Evolutionary conservation across 2,888 invertebrate species (phyloP), one percentile per base, ranked within the genome.

Genomic region (Pterostichus niger): DNA sequence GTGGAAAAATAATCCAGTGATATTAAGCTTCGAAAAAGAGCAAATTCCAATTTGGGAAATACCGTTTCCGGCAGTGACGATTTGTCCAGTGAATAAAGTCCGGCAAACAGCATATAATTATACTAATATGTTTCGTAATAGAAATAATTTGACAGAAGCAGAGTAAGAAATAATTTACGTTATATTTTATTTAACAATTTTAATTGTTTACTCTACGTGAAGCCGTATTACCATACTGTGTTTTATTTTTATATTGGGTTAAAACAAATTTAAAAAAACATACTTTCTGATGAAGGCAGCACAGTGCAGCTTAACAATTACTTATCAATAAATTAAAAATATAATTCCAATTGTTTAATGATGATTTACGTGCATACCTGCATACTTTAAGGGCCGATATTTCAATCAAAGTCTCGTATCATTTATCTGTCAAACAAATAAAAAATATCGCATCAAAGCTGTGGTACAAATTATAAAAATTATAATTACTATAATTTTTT

Each of bases 21-120:
- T 95, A 86, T 95, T 95, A 10, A 94, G 94, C 87, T 95, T 95
- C 87, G 94, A 94, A 0, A 94, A 94, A 88, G 94, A 93, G 83
- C 93, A 94, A 0, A 95, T 94, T 7, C 93, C 93, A 0, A 92
- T 94, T 61, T 93, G 93, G 93, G 91, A 93, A 89, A 92, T 93
- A 10, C 90, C 90, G 0, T 89, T 90, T 87, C 89, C 89, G 6
- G 90, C 90, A 10, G 87, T 90, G 6, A 90, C 90, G 1, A 87
- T 90, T 76, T 90, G 90, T 83, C 87, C 83, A 2, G 24, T 44
- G 6, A 73, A 93, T 2, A 94, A 94, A 86, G 89, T 93, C 0
- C 89, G 91, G 85, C 92, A 92, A 86, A 89, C 89, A 0, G 88
- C 90, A 61, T 93, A 92, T 85, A 93, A 93, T 87, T 93, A 91